A percentile compares a stretch with the other conserved stretches of the same genome.
Evolutionary conservation across 1,140 invertebrate genomes (phyloP).

Genomic region (Drosophila tani): DNA sequence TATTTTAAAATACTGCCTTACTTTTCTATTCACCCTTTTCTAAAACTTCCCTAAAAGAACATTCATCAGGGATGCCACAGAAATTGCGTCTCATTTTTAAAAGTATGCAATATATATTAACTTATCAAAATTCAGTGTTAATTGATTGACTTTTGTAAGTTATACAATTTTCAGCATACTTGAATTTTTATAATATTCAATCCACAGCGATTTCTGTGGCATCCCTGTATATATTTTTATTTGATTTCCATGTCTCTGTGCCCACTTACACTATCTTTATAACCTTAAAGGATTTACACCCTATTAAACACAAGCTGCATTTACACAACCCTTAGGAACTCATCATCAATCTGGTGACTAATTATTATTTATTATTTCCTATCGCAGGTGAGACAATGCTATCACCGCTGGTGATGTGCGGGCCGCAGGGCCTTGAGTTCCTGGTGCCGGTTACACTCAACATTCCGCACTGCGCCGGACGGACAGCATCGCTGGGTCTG

Average conservation of each 20-base stretch:
- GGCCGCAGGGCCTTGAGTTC: slow-evolving; percentile 96
- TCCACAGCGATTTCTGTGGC: not conserved
- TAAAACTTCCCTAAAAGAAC: not conserved
- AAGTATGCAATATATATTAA: not conserved
- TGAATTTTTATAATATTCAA: not conserved
- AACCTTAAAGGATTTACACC: slow-evolving; percentile 10
- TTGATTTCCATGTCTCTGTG: slow-evolving; percentile 1
- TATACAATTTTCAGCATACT: too few relatives aligned
- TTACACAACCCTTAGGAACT: slow-evolving; percentile 10
- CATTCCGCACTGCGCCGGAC: slow-evolving; percentile 91
- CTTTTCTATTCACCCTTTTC: not conserved
- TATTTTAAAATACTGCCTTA: not conserved
- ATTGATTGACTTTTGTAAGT: not conserved
- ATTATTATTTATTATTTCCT: slow-evolving; percentile 42
- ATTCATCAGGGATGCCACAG: not conserved
- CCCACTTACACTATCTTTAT: slow-evolving; percentile 22
- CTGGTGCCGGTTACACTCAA: slow-evolving; percentile 93
- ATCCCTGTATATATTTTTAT: not conserved
- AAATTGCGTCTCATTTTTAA: not conserved
- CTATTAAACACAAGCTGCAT: slow-evolving; percentile 22
- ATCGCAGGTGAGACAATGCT: slow-evolving; percentile 94
- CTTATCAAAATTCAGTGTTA: not conserved
- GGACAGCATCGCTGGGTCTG: slow-evolving; percentile 89
- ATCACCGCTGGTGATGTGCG: slow-evolving; percentile 97
- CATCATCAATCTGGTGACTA: too few relatives aligned